Conservation (phyloP, 1,140 invertebrate genomes). For the Wasmannia auropunctata region DNA sequence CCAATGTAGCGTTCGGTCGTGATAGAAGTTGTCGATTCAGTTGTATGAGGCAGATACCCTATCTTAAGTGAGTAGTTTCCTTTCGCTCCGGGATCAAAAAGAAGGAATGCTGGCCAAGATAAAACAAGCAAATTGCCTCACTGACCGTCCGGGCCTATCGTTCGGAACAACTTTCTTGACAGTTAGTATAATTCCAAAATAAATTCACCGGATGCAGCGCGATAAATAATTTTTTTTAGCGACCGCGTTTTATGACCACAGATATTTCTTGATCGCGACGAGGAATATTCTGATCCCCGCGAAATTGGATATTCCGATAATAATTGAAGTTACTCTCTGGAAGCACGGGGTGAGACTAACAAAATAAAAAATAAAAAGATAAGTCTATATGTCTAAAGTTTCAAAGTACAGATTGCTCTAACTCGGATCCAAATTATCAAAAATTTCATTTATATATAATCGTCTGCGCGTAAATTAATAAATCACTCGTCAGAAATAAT, state of each 20-base stretch:
- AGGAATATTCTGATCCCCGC: not conserved
- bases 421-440: not conserved
- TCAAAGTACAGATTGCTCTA: not conserved
- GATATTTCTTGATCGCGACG: not conserved
- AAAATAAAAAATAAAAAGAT: not conserved
- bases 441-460: not conserved
- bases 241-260: not conserved
- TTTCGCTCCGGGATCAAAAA: slow-evolving; percentile 34
- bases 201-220: slow-evolving; percentile 28
- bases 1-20: slow-evolving; percentile 41
- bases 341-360: not conserved
- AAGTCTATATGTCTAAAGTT: no score
- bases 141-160: slow-evolving; percentile 16
- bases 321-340: not conserved
- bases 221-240: slow-evolving; percentile 33
- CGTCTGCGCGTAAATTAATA: slow-evolving; percentile 30
- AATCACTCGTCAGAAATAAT: slow-evolving; percentile 27
- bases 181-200: slow-evolving; percentile 47
- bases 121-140: slow-evolving; percentile 61
- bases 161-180: not conserved
- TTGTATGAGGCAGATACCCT: slow-evolving; percentile 62
- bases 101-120: slow-evolving; percentile 46
- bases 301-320: not conserved
- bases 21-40: slow-evolving; percentile 51
- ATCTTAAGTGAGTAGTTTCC: slow-evolving; percentile 71